Percentiles rank a stretch among this genome's conserved stretches.
phyloP scores from a whole-genome alignment of 2,797 vertebrate genomes.

The Natrix natrix region DNA sequence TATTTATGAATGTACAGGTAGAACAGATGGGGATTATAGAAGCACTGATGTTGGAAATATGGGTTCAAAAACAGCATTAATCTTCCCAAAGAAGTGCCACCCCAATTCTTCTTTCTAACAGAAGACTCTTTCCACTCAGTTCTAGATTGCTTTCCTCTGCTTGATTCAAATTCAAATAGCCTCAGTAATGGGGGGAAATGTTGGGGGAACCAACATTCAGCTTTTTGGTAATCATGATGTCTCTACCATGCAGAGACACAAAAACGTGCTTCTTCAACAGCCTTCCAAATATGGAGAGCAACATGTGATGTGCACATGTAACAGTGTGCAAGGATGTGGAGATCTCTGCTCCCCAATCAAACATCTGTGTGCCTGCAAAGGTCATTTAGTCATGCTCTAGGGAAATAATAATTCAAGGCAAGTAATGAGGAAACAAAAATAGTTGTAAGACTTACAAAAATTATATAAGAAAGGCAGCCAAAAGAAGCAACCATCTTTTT shows the following conservation, averaged over 20 bases:
- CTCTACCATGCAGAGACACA: neutral
- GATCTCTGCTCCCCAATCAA: neutral
- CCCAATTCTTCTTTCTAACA: neutral
- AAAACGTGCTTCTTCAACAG: neutral
- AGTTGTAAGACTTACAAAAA: neutral
- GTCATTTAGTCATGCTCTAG: neutral
- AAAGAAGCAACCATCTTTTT: neutral
- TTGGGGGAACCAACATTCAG: neutral
- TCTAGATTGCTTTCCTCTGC: neutral
- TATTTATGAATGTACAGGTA: neutral
- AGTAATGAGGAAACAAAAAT: neutral
- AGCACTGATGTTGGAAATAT: neutral
- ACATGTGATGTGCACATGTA: neutral
- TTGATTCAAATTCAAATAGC: neutral
- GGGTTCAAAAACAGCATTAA: neutral
- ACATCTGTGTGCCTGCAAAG: neutral
- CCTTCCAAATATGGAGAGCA: neutral
- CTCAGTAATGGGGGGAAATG: neutral
- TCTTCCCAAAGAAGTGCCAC: neutral
- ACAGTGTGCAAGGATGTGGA: neutral
- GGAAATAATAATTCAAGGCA: neutral
- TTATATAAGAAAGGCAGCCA: neutral
- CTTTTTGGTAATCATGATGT: neutral
- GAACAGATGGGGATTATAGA: neutral
- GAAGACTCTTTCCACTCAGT: neutral